phyloP scores from a whole-genome alignment of 2,113 vertebrate genomes.

The Himantopus leucocephalus region DNA sequence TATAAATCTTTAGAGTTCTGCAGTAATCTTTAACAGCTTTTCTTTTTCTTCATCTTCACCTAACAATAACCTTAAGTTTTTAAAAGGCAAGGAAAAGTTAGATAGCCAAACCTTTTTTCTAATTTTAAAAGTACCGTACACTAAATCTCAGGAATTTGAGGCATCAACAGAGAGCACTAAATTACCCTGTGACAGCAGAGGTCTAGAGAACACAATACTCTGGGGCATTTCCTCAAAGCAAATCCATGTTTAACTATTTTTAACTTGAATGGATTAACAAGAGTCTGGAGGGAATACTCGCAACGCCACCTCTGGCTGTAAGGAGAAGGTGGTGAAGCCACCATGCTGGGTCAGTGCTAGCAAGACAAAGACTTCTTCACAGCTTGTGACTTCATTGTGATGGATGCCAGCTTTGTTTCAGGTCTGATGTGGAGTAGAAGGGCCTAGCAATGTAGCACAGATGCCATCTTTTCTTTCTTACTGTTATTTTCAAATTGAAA shows the following conservation, averaged over 20 bases:
- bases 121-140: not conserved
- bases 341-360: not conserved
- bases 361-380: not conserved
- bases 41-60: not conserved
- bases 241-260: not conserved
- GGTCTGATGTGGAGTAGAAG: not conserved
- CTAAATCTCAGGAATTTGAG: not conserved
- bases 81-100: not conserved
- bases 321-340: not conserved
- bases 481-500: not conserved
- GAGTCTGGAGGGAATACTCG: not conserved
- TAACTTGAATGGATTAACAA: not conserved
- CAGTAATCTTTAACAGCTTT: not conserved
- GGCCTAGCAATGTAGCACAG: not conserved
- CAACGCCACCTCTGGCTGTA: rapidly evolving
- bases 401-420: not conserved
- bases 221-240: not conserved
- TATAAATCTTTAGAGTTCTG: not conserved
- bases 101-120: not conserved
- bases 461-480: not conserved
- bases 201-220: not conserved
- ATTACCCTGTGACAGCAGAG: not conserved
- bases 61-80: not conserved
- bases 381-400: not conserved
- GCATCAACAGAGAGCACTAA: not conserved